These are phyloP conservation scores for Drosophila elegans DNA, from an alignment of 1,140 invertebrate species.

Conservation along the genomic window DNA sequence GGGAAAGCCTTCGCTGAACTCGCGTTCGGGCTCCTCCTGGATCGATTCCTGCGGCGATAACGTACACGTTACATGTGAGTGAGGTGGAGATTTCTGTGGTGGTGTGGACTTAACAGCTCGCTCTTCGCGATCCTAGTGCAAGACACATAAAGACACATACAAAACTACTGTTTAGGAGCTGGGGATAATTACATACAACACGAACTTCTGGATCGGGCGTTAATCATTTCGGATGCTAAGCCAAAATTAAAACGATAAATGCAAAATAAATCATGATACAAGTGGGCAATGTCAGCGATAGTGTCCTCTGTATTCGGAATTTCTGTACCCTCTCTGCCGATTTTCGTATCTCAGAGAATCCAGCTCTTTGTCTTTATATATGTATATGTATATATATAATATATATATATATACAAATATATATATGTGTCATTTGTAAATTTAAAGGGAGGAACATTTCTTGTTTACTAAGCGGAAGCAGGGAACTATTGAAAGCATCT, in stretches of 20 bases:
- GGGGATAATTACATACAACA: slow-evolving; percentile 81
- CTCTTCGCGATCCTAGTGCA: slow-evolving; percentile 87
- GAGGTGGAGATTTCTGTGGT: slow-evolving; percentile 85
- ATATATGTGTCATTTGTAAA: slow-evolving; percentile 3
- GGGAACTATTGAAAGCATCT: slow-evolving; percentile 28
- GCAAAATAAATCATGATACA: slow-evolving; percentile 23
- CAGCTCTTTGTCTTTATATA: background rate
- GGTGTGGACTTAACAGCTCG: slow-evolving; percentile 86
- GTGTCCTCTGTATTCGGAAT: background rate
- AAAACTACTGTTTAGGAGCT: slow-evolving; percentile 84
- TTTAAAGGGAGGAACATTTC: slow-evolving; percentile 7
- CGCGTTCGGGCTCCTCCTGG: slow-evolving; percentile 85
- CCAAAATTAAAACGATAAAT: slow-evolving; percentile 28
- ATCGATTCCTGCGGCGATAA: slow-evolving; percentile 84
- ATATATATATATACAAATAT: background rate
- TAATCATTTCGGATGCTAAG: slow-evolving; percentile 45
- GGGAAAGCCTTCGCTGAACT: slow-evolving; percentile 90
- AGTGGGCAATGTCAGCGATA: slow-evolving; percentile 15
- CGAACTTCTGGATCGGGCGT: slow-evolving; percentile 38
- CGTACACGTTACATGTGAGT: slow-evolving; percentile 83
- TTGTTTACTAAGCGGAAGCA: slow-evolving; percentile 27
- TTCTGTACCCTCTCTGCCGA: background rate
- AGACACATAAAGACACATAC: slow-evolving; percentile 84
- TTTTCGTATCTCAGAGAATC: background rate
- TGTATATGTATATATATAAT: background rate